phyloP scores from a whole-genome alignment of 2,113 vertebrate genomes.

The Misgurnus mizolepis region DNA sequence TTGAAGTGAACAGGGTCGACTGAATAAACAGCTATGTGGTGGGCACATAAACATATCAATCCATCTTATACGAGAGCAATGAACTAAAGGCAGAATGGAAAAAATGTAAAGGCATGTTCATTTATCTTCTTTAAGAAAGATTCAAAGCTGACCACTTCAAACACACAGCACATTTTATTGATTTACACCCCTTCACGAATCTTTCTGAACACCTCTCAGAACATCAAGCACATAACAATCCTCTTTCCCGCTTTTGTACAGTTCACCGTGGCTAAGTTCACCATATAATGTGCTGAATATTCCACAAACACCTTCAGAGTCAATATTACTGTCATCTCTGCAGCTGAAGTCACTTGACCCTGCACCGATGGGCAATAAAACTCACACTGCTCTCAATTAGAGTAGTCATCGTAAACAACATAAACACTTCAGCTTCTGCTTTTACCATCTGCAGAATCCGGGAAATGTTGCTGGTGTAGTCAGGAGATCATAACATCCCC shows the following conservation, averaged over 20 bases:
- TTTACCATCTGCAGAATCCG: background rate
- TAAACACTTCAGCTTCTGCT: constrained; percentile 10
- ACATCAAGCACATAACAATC: background rate
- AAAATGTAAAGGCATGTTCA: background rate
- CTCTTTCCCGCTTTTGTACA: constrained; percentile 6
- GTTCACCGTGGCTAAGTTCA: background rate
- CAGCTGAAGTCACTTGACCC: constrained; percentile 13
- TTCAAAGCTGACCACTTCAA: constrained; percentile 8
- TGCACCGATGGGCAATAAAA: constrained; percentile 6
- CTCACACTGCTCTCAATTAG: constrained; percentile 3
- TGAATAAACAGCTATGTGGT: constrained; percentile 7
- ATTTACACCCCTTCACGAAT: constrained; percentile 12
- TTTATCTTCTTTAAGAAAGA: constrained; percentile 26
- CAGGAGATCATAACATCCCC: background rate
- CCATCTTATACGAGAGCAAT: background rate
- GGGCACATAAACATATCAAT: constrained; percentile 1
- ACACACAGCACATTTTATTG: constrained; percentile 8
- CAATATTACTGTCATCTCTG: constrained; percentile 17
- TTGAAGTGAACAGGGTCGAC: background rate
- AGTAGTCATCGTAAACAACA: constrained; percentile 8
- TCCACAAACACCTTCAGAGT: background rate
- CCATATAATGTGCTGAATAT: background rate
- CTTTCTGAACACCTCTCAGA: constrained; percentile 22
- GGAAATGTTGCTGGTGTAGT: background rate
- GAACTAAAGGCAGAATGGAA: constrained; percentile 19